Conservation (phyloP, 2,797 vertebrate species). For the Sebastes steindachneri region DNA sequence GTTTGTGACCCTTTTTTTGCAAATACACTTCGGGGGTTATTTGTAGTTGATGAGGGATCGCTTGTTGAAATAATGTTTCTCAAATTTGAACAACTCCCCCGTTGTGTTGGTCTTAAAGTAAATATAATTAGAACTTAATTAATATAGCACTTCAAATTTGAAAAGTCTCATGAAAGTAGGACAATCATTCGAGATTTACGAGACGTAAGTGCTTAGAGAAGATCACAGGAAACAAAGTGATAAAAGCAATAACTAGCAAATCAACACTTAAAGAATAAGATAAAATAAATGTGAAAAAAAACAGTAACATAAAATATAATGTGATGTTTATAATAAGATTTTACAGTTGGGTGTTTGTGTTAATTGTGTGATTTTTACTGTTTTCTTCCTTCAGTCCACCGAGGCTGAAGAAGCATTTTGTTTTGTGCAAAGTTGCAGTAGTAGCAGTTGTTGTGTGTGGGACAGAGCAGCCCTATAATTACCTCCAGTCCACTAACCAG, state of each 20-base stretch:
- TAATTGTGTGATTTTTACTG: constrained; percentile 11
- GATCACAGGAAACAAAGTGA: not conserved
- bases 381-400: not conserved
- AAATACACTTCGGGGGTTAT: constrained; percentile 54
- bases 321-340: not conserved
- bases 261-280: not conserved
- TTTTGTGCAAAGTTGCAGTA: not conserved
- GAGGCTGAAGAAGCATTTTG: constrained; percentile 7
- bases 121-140: constrained; percentile 14
- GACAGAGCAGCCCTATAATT: constrained; percentile 46
- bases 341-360: not conserved
- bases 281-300: not conserved
- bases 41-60: constrained; percentile 39
- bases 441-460: constrained; percentile 9
- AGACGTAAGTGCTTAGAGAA: not conserved
- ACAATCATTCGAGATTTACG: not conserved
- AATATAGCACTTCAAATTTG: not conserved
- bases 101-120: constrained; percentile 16
- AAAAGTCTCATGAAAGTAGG: not conserved
- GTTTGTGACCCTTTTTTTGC: constrained; percentile 45
- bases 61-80: constrained; percentile 26
- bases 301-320: not conserved
- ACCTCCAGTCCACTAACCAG: constrained; percentile 38
- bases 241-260: not conserved
- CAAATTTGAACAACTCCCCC: constrained; percentile 1